Base-by-base conservation (phyloP, 2,113 vertebrate genomes). In the Mustela nigripes region DNA sequence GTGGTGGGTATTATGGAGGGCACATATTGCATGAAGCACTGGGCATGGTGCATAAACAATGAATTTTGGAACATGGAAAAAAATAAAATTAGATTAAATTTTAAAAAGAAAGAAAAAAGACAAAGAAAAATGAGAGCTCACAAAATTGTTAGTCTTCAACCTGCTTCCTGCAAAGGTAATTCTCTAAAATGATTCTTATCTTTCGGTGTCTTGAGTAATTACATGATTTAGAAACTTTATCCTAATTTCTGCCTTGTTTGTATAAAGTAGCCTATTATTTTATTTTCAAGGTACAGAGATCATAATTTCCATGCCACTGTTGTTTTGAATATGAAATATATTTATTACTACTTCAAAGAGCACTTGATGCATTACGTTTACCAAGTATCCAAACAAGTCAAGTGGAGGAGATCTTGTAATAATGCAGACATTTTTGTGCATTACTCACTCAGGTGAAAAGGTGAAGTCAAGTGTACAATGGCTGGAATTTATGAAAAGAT, bases 371-470 rank as follows among this genome's bases (percentile, higher is more conserved):
- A 92, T 96, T 97, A 94, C 53, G 69, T 95, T 87, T 98, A 98
- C 86, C 76, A 83, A 42, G 58, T 39, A 87, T 97, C 97, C 96
- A 93, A 69, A 97, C 96, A 97, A 97, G 98, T 76, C 33, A 96
- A 98, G 97, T 96, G 80, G 45, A 93, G 81, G 89, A 83, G 89
- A 91, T 48, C 48, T 78, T 36, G 10, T 89, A 91, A 97, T 58
- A 50, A 97, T 56, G 63, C 87, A 88, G 91, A 97, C 81, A 39
- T 86, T 98, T 98, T 87, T 92, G 74, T 88, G 31, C 73, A 96
- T 94, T 67, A 87, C n/a, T 97, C 69, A 95, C 95, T 91, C 94
- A 90, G 92, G 95, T 97, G 96, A 98, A 97, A 98, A 98, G 97
- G 95, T 97, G 96, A 98, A 98, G 98, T 98, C 97, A 97, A 98